Base-by-base conservation (phyloP, 1,140 invertebrate species). In the Condylostylus longicornis region DNA sequence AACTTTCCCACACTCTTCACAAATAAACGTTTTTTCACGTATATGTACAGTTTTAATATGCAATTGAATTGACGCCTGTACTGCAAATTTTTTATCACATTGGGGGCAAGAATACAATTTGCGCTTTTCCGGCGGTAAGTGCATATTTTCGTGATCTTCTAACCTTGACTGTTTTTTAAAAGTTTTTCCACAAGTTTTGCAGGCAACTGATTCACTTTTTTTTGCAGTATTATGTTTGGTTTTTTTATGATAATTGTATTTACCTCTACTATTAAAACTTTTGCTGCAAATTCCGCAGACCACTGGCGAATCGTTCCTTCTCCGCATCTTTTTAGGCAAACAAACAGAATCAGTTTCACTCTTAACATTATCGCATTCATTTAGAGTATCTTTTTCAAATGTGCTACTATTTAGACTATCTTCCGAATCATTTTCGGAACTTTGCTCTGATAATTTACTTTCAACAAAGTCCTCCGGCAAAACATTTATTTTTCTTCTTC, bases 11-110 rank as follows among this genome's bases (percentile, higher is more conserved):
- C 67, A 69, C 25, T 60, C 47, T 21, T 62, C 59, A 42, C 67
- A 69, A 1, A 62, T 52, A 35, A 51, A 68, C 4, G 66, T 64
- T 33, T 62, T 54, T 9, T 62, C 46, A 18, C 63, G 46, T 28
- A 59, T 53, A 37, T 69, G 67, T 12, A 65, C 51, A 9, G 58
- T 50, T 23, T 51, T 54, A n/a, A 66, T 42, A 42, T 67, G 65
- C 7, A 57, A 48, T 30, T 53, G 44, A n/a, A 62, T 47, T 15
- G 53, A 49, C 22, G 54, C 38, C 12, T 44, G 23, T 43, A 53
- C 57, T 8, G 52, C 48, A 22, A 61, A 63, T 10, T 45, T 39
- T 22, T 58, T 61, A 1, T 50, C 40, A 40, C 61, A 63, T 33
- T 50, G 47, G 2, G 41, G 41, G 38, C 65, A 67, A 1, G 58